Evolutionary conservation across 2,797 vertebrate species (phyloP), one percentile per base, ranked within the genome.

Genomic region (Denticeps clupeoides): DNA sequence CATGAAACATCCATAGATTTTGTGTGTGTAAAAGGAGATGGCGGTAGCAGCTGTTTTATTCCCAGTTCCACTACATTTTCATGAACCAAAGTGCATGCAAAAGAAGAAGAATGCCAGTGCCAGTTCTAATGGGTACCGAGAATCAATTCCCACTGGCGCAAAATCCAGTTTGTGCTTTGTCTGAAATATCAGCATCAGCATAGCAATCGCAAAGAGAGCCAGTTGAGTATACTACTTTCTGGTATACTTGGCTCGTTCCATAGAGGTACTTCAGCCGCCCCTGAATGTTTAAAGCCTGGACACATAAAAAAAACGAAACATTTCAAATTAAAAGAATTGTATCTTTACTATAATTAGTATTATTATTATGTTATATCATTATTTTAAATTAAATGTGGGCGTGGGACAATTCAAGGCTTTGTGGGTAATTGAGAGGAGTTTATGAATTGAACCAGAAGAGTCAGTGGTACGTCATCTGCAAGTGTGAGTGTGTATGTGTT

Each of bases 101-200:
- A 24, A 24, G 2, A 24, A 6, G 4, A 12, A 23, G 3, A n/a
- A 8, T 1, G 28, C 84, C 55, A n/a, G n/a, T n/a, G n/a, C n/a
- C n/a, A n/a, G n/a, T n/a, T n/a, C n/a, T n/a, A n/a, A n/a, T n/a
- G n/a, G n/a, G n/a, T 74, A 89, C 88, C 84, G 88, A 64, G 70
- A 67, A 62, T 82, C 79, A 0, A 78, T 71, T 0, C 71, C 66
- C 65, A 73, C 0, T 1, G 78, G 80, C 7, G 74, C 74, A 46
- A 83, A 82, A 61, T 83, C 80, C 57, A 81, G 69, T 22, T 70
- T 69, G 68, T 83, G 81, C 68, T 83, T 82, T 0, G 75, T 72
- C 51, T 80, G 72, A 60, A 83, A 82, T 57, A 81, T 68, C 49
- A 74, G 49, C 31, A 64, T 77, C 68, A 78, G 77, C 0, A 70